These are phyloP conservation scores for Spilosoma lubricipeda DNA, from an alignment of 2,888 invertebrate genomes.

Conservation along the genomic window DNA sequence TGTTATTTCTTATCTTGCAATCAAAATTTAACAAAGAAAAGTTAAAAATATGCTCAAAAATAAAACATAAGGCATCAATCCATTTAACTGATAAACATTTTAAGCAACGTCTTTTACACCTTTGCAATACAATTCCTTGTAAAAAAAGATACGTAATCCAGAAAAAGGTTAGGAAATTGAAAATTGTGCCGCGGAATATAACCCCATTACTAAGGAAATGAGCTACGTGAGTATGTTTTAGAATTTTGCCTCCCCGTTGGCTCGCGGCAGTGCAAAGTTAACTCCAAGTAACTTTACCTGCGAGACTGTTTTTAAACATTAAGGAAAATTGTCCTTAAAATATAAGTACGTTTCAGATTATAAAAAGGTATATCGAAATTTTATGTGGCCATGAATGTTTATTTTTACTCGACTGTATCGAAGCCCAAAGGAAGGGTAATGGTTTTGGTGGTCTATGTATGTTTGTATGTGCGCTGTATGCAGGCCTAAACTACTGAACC, in stretches of 20 bases:
- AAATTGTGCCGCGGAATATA: constrained; percentile 83
- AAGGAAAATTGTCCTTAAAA: constrained; percentile 39
- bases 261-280: constrained; percentile 29
- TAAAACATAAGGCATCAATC: constrained; percentile 7
- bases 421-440: too few relatives aligned
- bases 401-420: constrained; percentile 1
- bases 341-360: constrained; percentile 26
- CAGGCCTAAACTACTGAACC: too few relatives aligned
- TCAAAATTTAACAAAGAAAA: not conserved
- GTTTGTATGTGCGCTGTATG: too few relatives aligned
- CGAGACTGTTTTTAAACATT: constrained; percentile 39
- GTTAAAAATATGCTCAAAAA: not conserved
- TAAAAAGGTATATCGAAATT: constrained; percentile 38
- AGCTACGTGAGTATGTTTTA: constrained; percentile 82
- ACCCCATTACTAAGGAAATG: constrained; percentile 84
- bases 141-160: constrained; percentile 74
- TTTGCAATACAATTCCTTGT: constrained; percentile 61
- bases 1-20: not conserved
- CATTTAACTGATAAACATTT: constrained; percentile 42
- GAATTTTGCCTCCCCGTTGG: constrained; percentile 62
- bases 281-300: constrained; percentile 40
- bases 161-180: constrained; percentile 84
- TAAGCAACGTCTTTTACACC: constrained; percentile 51
- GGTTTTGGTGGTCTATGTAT: not conserved
- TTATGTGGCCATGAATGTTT: constrained; percentile 26